Base-by-base conservation (phyloP, 2,113 vertebrate genomes). In the Melanostigma gelatinosum region DNA sequence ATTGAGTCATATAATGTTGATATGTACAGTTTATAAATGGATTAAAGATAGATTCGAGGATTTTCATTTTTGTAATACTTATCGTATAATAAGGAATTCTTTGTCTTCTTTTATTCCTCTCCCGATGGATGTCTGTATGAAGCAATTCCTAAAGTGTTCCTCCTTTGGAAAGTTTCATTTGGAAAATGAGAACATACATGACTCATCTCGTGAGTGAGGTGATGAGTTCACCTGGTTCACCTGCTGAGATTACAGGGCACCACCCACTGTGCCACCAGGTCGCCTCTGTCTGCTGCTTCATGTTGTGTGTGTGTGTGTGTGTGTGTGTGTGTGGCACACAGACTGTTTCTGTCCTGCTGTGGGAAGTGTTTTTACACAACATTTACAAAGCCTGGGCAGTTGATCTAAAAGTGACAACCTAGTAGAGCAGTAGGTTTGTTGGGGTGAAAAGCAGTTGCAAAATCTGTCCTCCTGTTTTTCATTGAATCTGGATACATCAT, bases 361-460 rank as follows among this genome's bases (percentile, higher is more conserved):
- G 48, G n/a, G 20, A 15, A 38, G 44, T n/a, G 2, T 40, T 77
- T 68, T 60, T 38, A 66, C 44, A n/a, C 8, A 38, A 15, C 60
- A 60, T 75, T 46, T 24, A 58, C 38, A 71, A 76, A 60, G 40
- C 62, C 12, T 18, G 20, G 10, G 4, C 15, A 69, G 44, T 18
- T 27, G 24, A 87, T 72, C 48, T 34, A 22, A 77, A 72, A 71
- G 0, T 1, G 71, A 42, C 18, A 32, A 38, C 10, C 6, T 4
- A 12, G 8, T 57, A 18, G 54, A 66, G 29, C 40, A 8, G 5
- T 29, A 40, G 27, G 40, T 75, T 52, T 58, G 8, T 34, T 29
- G 6, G 34, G 52, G 65, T 62, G 64, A n/a, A 71, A 15, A 67
- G 48, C 67, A 42, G 27, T 64, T 87, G 57, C 52, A 88, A 36